These are phyloP conservation scores for Brachystomella parvula DNA, from an alignment of 1,140 invertebrate genomes.

Conservation along the genomic window DNA sequence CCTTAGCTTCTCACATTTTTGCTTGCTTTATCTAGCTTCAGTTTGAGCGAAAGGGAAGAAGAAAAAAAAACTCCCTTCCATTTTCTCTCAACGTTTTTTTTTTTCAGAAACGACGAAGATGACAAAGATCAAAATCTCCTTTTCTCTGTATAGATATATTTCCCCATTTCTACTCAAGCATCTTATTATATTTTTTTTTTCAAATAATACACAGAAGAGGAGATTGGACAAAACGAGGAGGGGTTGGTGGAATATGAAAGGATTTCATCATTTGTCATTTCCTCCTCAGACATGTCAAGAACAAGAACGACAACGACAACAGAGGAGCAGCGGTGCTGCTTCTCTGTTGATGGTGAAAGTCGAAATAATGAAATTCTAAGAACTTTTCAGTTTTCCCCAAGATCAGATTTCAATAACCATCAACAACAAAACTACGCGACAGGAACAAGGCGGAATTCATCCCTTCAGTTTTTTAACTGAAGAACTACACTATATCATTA, in stretches of 20 bases:
- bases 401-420: background rate
- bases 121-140: background rate
- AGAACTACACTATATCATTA: too few species aligned
- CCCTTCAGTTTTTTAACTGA: too few species aligned
- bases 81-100: background rate
- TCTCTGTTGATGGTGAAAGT: background rate
- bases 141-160: background rate
- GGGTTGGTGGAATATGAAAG: too few species aligned
- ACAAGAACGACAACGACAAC: background rate
- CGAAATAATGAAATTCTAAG: background rate
- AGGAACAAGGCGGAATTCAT: too few species aligned
- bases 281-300: background rate
- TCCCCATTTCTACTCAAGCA: background rate
- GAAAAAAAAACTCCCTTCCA: background rate
- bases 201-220: background rate
- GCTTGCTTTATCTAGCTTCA: too few species aligned
- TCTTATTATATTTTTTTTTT: background rate
- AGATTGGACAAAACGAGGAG: background rate
- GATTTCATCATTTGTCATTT: conserved; percentile 11
- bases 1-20: too few species aligned
- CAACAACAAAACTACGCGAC: too few species aligned
- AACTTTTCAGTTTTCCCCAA: background rate
- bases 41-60: background rate
- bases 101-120: background rate
- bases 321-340: background rate